Conservation (phyloP, 2,888 invertebrate species). For the Erebia aethiops region DNA sequence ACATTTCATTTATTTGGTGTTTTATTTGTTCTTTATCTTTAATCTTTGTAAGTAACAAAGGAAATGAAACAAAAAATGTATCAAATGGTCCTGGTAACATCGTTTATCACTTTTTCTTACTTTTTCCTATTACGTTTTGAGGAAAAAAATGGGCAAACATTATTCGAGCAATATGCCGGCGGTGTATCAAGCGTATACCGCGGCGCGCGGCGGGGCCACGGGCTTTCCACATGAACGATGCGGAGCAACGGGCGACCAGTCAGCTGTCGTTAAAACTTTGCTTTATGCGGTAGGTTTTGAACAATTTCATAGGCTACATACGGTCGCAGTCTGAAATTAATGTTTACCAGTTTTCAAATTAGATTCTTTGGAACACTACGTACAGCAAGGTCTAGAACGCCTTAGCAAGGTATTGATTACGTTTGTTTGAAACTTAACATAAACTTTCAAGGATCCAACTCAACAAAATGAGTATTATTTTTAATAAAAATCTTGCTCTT, state of each 20-base stretch:
- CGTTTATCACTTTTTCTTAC: constrained; percentile 10
- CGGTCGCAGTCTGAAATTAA: no score
- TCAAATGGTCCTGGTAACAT: not conserved
- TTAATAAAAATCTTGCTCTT: no score
- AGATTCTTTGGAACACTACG: no score
- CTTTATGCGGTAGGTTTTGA: not conserved
- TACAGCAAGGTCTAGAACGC: no score
- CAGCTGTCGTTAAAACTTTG: not conserved
- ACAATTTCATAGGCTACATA: not conserved
- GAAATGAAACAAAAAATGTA: not conserved
- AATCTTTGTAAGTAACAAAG: not conserved
- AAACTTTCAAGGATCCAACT: no score
- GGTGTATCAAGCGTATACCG: not conserved
- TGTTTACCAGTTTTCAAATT: no score
- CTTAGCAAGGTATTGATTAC: no score
- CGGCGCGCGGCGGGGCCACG: not conserved
- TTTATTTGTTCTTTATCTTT: not conserved
- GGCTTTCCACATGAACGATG: not conserved
- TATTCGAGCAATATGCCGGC: not conserved
- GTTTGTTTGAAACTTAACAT: no score
- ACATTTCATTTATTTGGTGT: not conserved
- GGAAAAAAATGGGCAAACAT: constrained; percentile 1
- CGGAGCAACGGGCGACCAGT: not conserved
- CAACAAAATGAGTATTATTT: no score
- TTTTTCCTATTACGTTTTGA: not conserved